phyloP scores from a whole-genome alignment of 2,888 invertebrate genomes.

The Eilema caniola region DNA sequence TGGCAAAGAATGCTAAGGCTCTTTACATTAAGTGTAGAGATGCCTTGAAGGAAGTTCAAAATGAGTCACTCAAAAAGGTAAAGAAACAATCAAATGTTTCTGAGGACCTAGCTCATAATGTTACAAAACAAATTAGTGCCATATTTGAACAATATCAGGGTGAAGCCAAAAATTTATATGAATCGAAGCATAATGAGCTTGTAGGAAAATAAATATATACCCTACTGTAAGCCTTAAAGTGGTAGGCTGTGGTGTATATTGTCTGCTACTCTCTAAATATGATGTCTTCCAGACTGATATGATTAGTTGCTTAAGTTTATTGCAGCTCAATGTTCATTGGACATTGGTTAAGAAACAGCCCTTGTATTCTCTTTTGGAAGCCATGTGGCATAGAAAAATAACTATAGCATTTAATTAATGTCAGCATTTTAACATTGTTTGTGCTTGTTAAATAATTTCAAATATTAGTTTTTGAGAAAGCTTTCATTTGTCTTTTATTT shows the following conservation, averaged over 20 bases:
- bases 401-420: not conserved
- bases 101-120: conserved; percentile 89
- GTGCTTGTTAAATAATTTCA: conserved; percentile 5
- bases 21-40: conserved; percentile 93
- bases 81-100: conserved; percentile 91
- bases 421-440: conserved; percentile 11
- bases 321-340: not conserved
- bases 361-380: not conserved
- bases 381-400: not conserved
- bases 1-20: conserved; percentile 95
- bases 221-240: not conserved
- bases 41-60: conserved; percentile 91
- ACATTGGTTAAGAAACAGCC: not conserved
- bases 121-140: conserved; percentile 90
- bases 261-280: not conserved
- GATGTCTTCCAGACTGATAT: not conserved
- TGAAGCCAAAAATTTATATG: conserved; percentile 78
- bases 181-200: conserved; percentile 92
- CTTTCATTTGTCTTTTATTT: not conserved
- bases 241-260: not conserved
- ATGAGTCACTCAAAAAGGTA: conserved; percentile 89
- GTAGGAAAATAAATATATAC: conserved; percentile 80
- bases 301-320: not conserved
- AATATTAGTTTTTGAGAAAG: conserved; percentile 11
- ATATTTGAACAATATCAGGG: conserved; percentile 89